Conservation (phyloP, 2,888 invertebrate genomes). For the Eudemis profundana region DNA sequence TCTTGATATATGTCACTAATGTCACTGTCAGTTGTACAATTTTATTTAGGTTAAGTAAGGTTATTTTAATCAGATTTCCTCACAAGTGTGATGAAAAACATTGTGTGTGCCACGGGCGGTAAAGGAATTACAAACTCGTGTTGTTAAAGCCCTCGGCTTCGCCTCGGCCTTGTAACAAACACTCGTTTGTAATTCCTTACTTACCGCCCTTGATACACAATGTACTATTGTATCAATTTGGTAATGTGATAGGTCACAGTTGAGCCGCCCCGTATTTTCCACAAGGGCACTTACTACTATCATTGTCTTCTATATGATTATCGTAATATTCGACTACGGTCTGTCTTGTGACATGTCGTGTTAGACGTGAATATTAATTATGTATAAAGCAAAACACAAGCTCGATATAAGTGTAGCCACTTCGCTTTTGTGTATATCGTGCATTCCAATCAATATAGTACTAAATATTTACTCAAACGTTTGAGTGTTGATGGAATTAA, state of each 20-base stretch:
- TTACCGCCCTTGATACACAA: too few species aligned
- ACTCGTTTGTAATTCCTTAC: too few species aligned
- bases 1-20: too few species aligned
- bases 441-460: background rate
- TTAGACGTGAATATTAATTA: constrained; percentile 21
- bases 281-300: background rate
- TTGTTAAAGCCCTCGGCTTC: too few species aligned
- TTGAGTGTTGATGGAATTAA: background rate
- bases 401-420: background rate
- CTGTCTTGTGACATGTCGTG: constrained; percentile 15
- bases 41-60: too few species aligned
- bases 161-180: too few species aligned
- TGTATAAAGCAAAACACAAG: constrained; percentile 10
- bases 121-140: too few species aligned
- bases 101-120: too few species aligned
- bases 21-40: too few species aligned
- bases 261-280: constrained; percentile 4
- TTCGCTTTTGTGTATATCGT: constrained; percentile 9
- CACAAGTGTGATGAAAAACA: too few species aligned
- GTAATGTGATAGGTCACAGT: constrained; percentile 19
- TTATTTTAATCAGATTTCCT: too few species aligned
- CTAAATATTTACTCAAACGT: background rate
- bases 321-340: constrained; percentile 17
- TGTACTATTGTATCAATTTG: too few species aligned
- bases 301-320: constrained; percentile 20